These are phyloP conservation scores for Alethe diademata DNA, from an alignment of 2,113 vertebrate species.

Conservation along the genomic window DNA sequence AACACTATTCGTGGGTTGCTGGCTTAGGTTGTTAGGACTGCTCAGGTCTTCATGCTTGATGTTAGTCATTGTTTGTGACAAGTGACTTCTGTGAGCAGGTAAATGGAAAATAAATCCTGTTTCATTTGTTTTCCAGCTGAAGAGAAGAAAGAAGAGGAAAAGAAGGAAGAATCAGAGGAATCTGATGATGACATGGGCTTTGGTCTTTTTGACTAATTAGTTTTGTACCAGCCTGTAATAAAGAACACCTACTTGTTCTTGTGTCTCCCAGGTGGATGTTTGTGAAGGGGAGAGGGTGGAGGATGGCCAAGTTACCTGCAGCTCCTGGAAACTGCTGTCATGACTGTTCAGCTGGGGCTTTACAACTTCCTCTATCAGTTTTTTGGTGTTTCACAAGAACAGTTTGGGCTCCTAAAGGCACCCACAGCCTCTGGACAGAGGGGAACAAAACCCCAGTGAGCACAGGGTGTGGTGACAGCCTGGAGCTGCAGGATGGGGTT, in stretches of 20 bases:
- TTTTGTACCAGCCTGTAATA: slow-evolving; percentile 74
- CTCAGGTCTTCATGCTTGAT: too few species aligned
- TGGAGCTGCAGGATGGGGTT: background rate
- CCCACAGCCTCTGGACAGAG: fast-evolving
- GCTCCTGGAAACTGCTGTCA: fast-evolving
- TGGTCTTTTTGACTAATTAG: slow-evolving; percentile 92
- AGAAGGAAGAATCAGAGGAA: slow-evolving; percentile 97
- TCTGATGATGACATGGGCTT: slow-evolving; percentile 99
- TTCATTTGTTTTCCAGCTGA: slow-evolving; percentile 76
- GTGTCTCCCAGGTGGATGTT: fast-evolving
- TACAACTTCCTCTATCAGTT: fast-evolving
- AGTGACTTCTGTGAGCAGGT: fast-evolving
- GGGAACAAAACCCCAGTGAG: fast-evolving
- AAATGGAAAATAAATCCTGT: background rate
- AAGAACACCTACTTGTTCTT: background rate
- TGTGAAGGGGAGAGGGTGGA: background rate
- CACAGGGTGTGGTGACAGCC: fast-evolving
- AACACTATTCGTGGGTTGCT: fast-evolving
- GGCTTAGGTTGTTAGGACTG: too few species aligned
- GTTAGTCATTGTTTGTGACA: fast-evolving
- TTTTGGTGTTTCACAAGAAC: fast-evolving
- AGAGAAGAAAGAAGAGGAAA: slow-evolving; percentile 97
- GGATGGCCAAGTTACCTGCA: background rate
- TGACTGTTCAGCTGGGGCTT: fast-evolving
- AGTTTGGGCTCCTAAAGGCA: fast-evolving